Base-by-base conservation (phyloP, 92 coral and sea anemone genomes). In the Pocillopora grandis region DNA sequence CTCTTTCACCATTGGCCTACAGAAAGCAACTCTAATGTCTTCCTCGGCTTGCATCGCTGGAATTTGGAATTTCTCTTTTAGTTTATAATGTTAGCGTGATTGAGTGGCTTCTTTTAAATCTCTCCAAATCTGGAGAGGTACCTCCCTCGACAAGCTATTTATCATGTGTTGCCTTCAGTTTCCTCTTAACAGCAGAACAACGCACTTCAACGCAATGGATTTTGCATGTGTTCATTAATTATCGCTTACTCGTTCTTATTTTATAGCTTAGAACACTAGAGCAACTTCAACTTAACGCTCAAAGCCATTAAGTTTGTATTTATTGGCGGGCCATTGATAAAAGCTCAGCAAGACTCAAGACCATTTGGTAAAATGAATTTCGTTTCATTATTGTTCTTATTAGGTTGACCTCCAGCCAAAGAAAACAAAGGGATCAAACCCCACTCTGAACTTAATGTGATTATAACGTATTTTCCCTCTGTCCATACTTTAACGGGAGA, bases 61-160 rank as follows among this genome's bases (percentile, higher is more conserved):
- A 35, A 16, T 74, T 82, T 33, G 18, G 62, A 63, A 18, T 52
- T 64, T 48, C n/a, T 0, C n/a, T 21, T 62, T 58, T 27, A 42
- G 17, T 42, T 42, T 5, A 42, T 42, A 42, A 7, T 35, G 42
- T 49, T 81, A 33, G 70, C 17, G 66, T 63, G 72, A n/a, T 83
- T 79, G 56, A 71, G 42, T 52, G 27, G 64, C 72, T 33, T 0
- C 65, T 75, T 56, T 2, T 21, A 74, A 42, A 62, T 73, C 79
- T 36, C 56, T 49, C 74, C 80, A 74, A 73, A 73, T 62, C 71
- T 9, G 62, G 62, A 31, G 15, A 61, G 62, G 60, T 65, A 52
- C 86, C 86, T 74, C 80, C 74, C 86, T 74, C 74, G 80, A 72
- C 77, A 81, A 81, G 69, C 71, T 81, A 81, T 81, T 75, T 75